phyloP scores from a whole-genome alignment of 2,113 vertebrate genomes.

The Dendrocopos noguchii region DNA sequence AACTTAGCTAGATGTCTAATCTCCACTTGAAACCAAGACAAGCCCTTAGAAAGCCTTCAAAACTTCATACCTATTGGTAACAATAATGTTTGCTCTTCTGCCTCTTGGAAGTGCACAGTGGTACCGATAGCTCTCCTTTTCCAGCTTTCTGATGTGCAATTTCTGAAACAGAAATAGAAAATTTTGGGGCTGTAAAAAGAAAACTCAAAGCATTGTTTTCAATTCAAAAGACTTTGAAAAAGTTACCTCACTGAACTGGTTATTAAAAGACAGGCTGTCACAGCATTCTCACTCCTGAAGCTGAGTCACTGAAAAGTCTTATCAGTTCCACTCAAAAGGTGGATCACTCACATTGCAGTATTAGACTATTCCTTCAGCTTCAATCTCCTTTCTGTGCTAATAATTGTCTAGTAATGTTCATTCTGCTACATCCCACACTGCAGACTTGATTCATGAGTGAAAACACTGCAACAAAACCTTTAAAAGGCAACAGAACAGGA shows the following conservation, averaged over 20 bases:
- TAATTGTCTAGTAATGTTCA: background rate
- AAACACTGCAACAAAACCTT: background rate
- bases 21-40: background rate
- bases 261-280: background rate
- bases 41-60: background rate
- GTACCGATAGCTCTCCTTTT: constrained; percentile 84
- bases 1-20: background rate
- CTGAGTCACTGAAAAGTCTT: background rate
- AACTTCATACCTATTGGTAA: constrained; percentile 89
- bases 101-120: constrained; percentile 79
- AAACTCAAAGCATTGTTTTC: background rate
- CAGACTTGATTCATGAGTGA: background rate
- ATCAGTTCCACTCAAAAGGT: background rate
- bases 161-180: constrained; percentile 78
- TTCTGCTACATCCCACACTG: background rate
- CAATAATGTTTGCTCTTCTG: constrained; percentile 82
- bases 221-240: background rate
- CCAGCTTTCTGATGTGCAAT: constrained; percentile 85
- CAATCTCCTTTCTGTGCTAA: background rate
- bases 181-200: background rate
- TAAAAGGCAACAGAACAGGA: background rate
- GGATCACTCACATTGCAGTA: background rate
- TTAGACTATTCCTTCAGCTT: background rate
- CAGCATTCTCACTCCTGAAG: background rate
- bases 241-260: background rate